phyloP scores from a whole-genome alignment of 2,797 vertebrate species.

The Catamblyrhynchus diadema region DNA sequence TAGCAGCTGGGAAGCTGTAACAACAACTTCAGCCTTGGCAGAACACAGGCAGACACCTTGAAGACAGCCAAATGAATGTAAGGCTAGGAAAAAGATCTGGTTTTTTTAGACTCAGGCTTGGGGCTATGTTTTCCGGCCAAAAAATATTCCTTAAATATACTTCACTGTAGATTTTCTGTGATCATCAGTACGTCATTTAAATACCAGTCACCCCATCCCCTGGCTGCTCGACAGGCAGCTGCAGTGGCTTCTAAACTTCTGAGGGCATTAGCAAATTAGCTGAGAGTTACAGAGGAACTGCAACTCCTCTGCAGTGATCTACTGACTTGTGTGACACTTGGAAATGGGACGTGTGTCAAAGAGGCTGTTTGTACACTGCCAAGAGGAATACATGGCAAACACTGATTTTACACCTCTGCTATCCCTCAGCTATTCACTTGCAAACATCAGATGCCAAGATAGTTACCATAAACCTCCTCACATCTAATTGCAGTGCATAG shows the following conservation, averaged over 20 bases:
- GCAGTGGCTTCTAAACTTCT: constrained; percentile 13
- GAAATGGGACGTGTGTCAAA: background rate
- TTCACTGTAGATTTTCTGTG: constrained; percentile 5
- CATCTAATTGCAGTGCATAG: background rate
- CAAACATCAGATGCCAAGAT: background rate
- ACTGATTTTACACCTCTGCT: constrained; percentile 10
- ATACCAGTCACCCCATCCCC: background rate
- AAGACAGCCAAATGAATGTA: constrained; percentile 29
- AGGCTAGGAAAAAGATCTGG: background rate
- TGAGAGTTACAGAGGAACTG: background rate
- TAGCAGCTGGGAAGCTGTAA: constrained; percentile 23
- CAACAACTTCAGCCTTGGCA: constrained; percentile 34
- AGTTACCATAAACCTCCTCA: background rate
- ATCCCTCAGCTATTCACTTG: background rate
- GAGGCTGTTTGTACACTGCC: background rate
- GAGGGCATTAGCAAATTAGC: background rate
- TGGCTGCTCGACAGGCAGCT: background rate
- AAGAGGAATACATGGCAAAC: background rate
- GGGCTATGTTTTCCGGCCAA: constrained; percentile 7
- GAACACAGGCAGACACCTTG: background rate
- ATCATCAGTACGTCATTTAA: constrained; percentile 6
- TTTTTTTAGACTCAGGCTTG: background rate
- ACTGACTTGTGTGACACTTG: background rate
- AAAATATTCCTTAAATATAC: background rate
- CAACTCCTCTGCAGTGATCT: background rate